phyloP scores from a whole-genome alignment of 2,113 vertebrate genomes.

The Leucopternis melanops region DNA sequence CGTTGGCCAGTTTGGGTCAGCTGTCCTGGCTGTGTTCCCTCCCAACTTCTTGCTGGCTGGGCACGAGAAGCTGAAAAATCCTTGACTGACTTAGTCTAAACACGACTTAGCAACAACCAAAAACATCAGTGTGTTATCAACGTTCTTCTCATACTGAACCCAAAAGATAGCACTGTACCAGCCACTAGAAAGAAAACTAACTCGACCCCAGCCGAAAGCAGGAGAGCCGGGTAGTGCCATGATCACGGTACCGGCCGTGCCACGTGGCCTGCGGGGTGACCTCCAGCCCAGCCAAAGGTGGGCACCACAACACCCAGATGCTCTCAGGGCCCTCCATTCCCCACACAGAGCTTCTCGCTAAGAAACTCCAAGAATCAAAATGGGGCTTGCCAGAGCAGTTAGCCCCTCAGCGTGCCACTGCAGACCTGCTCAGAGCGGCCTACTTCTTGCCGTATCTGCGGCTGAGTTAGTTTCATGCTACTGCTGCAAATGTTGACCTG shows the following conservation, averaged over 20 bases:
- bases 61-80: too few species aligned
- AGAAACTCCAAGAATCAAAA: background rate
- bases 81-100: too few species aligned
- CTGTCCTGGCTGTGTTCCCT: too few species aligned
- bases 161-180: too few species aligned
- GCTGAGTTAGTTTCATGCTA: background rate
- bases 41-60: too few species aligned
- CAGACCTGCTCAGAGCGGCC: background rate
- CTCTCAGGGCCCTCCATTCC: rapidly evolving
- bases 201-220: too few species aligned
- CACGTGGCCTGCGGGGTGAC: rapidly evolving
- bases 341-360: too few species aligned
- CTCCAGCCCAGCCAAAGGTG: background rate
- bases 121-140: too few species aligned
- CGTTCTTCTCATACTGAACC: too few species aligned
- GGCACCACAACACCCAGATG: background rate
- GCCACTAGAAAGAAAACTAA: too few species aligned
- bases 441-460: background rate
- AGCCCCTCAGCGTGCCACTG: background rate
- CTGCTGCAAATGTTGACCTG: background rate
- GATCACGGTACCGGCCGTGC: rapidly evolving
- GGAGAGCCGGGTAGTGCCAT: rapidly evolving
- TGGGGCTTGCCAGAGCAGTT: background rate
- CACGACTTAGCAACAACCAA: too few species aligned
- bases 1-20: too few species aligned